Base-by-base conservation (phyloP, 2,797 vertebrate genomes). In the Gymnodraco acuticeps region DNA sequence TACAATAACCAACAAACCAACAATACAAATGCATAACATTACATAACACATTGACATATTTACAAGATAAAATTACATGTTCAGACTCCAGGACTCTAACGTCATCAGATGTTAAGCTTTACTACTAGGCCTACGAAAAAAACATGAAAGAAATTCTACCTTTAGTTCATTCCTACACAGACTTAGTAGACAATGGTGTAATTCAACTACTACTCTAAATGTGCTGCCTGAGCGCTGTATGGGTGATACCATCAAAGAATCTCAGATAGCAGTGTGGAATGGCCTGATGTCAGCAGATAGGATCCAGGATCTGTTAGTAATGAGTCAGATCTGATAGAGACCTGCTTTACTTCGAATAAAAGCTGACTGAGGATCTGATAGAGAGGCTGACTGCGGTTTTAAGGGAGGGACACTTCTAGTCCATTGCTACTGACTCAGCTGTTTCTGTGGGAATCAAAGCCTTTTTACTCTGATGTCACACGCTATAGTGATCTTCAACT, bases 361-460 rank as follows among this genome's bases (percentile, higher is more conserved):
- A 90, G 92, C 91, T 91, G 91, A 92, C 85, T 87, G 74, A 81
- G 68, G 85, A 89, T 82, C 89, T 91, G 89, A 91, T 91, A 93
- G 73, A 16, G 63, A 65, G 47, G 68, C 80, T 41, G 73, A 78
- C 67, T 63, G 78, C 20, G 55, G 83, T 87, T 89, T 92, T 38
- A 72, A 86, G 87, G 85, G 86, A 89, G 84, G 76, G 88, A 91
- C 85, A 69, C 51, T 86, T 4, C 46, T 55, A 60, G 84, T 64
- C 68, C 15, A 23, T 62, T 64, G 75, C 20, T 3, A 87, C 93
- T 95, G 93, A 96, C 87, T 94, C 88, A 83, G 92, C 90, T 54
- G 76, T 95, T 95, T 74, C 90, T 94, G 92, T 96, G 95, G 94
- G 94, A 96, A 95, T 93, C 86, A 75, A 79, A 88, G 76, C 48